A percentile compares a stretch with the other conserved stretches of the same genome.
These are phyloP conservation scores for Tetanocera ferruginea DNA, from an alignment of 2,888 invertebrate genomes.

Conservation along the genomic window DNA sequence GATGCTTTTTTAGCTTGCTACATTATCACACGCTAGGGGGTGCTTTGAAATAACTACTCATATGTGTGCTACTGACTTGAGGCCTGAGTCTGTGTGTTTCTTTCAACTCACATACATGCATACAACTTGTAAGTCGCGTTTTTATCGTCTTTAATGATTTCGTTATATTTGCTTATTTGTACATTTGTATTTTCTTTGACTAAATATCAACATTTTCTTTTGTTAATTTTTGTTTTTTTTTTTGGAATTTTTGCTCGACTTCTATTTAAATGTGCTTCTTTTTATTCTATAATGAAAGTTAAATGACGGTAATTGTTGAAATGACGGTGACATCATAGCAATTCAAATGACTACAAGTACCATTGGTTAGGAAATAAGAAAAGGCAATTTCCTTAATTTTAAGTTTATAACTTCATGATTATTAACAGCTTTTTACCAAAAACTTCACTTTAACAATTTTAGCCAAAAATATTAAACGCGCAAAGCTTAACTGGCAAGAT, in stretches of 20 bases:
- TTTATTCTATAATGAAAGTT: too few species aligned
- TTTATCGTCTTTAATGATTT: constrained; percentile 17
- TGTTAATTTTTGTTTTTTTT: background rate
- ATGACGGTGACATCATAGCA: too few species aligned
- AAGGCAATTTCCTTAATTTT: too few species aligned
- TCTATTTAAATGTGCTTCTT: background rate
- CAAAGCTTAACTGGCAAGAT: too few species aligned
- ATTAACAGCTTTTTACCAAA: too few species aligned
- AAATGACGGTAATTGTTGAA: too few species aligned
- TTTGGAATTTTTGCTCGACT: background rate
- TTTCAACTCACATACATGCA: background rate
- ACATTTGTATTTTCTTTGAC: background rate
- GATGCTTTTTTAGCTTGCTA: background rate
- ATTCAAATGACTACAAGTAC: too few species aligned
- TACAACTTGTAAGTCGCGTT: constrained; percentile 8
- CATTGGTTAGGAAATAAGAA: too few species aligned
- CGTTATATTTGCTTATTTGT: background rate
- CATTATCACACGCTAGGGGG: background rate
- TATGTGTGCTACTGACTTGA: background rate
- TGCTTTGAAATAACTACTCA: background rate
- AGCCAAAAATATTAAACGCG: too few species aligned
- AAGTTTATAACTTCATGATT: too few species aligned
- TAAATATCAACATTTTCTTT: too few species aligned
- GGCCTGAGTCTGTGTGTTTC: background rate
- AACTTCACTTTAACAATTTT: too few species aligned